phyloP scores from a whole-genome alignment of 2,797 vertebrate species.

The Eutrigla gurnardus region DNA sequence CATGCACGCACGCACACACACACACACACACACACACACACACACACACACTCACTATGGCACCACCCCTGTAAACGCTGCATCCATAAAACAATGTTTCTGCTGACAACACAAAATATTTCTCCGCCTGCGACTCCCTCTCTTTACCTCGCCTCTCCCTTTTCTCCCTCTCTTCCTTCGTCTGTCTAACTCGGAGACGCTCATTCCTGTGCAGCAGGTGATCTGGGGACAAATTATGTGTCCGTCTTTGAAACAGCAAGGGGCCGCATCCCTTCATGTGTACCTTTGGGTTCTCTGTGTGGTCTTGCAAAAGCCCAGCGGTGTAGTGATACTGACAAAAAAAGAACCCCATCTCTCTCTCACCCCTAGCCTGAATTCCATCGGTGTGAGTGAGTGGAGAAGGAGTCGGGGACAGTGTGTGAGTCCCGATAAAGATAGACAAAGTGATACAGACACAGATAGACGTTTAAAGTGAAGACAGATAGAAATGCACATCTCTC shows the following conservation, averaged over 20 bases:
- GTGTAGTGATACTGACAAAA: slow-evolving; percentile 64
- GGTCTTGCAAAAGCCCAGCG: slow-evolving; percentile 22
- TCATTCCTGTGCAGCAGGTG: slow-evolving; percentile 53
- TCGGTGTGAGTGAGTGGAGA: slow-evolving; percentile 46
- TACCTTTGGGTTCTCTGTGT: not conserved
- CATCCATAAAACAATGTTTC: slow-evolving; percentile 80
- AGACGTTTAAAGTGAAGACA: slow-evolving; percentile 62
- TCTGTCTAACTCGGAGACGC: slow-evolving; percentile 37
- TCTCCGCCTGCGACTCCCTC: slow-evolving; percentile 28
- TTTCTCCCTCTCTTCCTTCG: slow-evolving; percentile 15
- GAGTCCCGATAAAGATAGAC: slow-evolving; percentile 61
- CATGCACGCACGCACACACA: slow-evolving; percentile 15
- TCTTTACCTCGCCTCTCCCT: not conserved
- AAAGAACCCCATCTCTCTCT: slow-evolving; percentile 28
- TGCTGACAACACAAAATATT: slow-evolving; percentile 78
- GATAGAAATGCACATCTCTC: slow-evolving; percentile 65
- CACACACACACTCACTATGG: slow-evolving; percentile 44
- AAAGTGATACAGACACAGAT: slow-evolving; percentile 68
- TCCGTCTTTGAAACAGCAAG: slow-evolving; percentile 5
- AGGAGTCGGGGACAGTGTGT: slow-evolving; percentile 45
- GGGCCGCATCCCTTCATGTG: not conserved
- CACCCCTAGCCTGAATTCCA: slow-evolving; percentile 44
- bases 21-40: slow-evolving; percentile 32
- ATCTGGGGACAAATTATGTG: slow-evolving; percentile 27
- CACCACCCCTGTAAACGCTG: slow-evolving; percentile 65